Base-by-base conservation (phyloP, 2,113 vertebrate species). In the Ailurus styani region DNA sequence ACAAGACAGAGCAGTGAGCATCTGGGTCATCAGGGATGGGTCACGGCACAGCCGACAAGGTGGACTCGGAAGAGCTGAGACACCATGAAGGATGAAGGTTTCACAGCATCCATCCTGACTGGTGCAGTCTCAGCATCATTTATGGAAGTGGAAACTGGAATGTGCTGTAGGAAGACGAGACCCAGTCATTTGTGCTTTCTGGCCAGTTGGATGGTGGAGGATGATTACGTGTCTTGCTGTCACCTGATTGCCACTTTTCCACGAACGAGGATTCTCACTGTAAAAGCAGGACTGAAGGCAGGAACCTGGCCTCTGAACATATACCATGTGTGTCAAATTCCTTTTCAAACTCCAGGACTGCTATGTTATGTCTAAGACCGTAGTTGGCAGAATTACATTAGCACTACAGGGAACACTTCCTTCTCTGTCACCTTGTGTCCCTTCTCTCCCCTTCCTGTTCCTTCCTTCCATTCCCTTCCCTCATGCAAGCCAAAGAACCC, bases 61-160 rank as follows among this genome's bases (percentile, higher is more conserved):
- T 2, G 23, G 31, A 37, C 3, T 1, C 20, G 1, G 8, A 55
- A 72, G 13, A 18, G 3, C 1, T 6, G n/a, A 79, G n/a, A 17
- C 5, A 12, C 10, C 11, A 14, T 40, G 29, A 7, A 7, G 31
- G 7, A 7, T 54, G 34, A 47, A 40, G 45, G 1, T 14, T 77
- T 17, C 21, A 3, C 1, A 42, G 21, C 27, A 8, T 42, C 34
- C 10, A 10, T 37, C 4, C 2, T 29, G 45, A 47, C n/a, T 2
- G 5, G 34, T 37, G 25, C 20, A 64, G 8, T 34, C 88, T 45
- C 34, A 42, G 9, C 73, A 5, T 45, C 45, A 25, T 13, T 25
- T 1, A 11, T 15, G 54, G 62, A 73, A 47, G n/a, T 8, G 6
- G 87, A 77, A 18, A 21, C 17, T 45, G 40, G 15, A 62, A 47